Evolutionary conservation across 2,888 invertebrate species (phyloP), one percentile per base, ranked within the genome.

Genomic region (Hymenopus coronatus): DNA sequence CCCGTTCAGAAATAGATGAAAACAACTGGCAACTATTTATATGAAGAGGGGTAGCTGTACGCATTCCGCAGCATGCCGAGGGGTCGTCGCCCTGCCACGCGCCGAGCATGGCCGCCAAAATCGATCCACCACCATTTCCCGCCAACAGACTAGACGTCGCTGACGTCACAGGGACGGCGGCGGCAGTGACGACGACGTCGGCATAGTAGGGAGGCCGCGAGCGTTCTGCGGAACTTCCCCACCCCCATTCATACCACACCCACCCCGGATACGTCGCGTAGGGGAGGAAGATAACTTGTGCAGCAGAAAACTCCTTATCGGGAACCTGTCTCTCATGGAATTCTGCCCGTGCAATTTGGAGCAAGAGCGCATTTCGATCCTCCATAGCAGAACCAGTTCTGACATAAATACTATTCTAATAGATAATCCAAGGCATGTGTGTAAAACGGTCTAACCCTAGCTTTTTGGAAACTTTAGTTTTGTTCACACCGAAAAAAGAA

Each of bases 151-250:
- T 28, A 54, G 28, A 81, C 28, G 70, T 28, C 87, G 81, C 81
- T 82, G 70, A 20, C 70, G 54, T 28, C 9, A 70, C 46, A 2
- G 54, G 70, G 54, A 25, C 30, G 33, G 14, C 30, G 40, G 33
- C 14, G 40, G 85, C 6, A 81, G 88, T 87, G 28, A 25, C 88
- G 90, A 90, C 89, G 89, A 88, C 88, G 89, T 93, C 93, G 93
- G 93, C 94, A 93, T 93, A 93, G 93, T 92, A 93, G 92, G 92
- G 91, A 92, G 91, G 92, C 54, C 20, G 88, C 83, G 30, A 84
- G 46, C 28, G 91, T 92, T 8, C 87, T 28, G 85, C 86, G 12
- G 28, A 54, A 84, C 82, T 54, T 28, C 30, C 84, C 87, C 89
- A 83, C 46, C 40, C 81, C 40, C 88, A 82, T 28, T 87, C 33